phyloP scores from a whole-genome alignment of 1,140 invertebrate species.

The Chironomus tepperi region DNA sequence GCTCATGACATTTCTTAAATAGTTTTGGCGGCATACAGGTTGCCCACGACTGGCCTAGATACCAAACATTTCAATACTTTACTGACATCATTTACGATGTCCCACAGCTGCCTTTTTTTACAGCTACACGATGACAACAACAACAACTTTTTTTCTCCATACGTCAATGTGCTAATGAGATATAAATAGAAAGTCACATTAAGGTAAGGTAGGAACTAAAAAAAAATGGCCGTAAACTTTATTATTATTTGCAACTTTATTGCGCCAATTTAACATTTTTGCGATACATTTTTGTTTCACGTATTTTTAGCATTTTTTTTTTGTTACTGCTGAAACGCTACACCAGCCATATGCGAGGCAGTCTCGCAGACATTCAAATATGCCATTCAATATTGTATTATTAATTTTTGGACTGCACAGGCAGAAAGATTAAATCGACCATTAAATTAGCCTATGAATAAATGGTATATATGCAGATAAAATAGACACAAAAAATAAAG shows the following conservation, averaged over 20 bases:
- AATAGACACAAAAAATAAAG: background rate
- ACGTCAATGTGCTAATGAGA: background rate
- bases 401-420: background rate
- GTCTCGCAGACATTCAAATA: background rate
- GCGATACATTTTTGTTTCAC: background rate
- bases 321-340: background rate
- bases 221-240: background rate
- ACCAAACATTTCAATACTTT: too few species aligned
- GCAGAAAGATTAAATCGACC: conserved; percentile 12
- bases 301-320: background rate
- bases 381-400: background rate
- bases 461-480: background rate
- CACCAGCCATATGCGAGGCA: background rate
- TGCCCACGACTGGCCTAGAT: too few species aligned
- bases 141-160: too few species aligned
- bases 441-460: conserved; percentile 5
- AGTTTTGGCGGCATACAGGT: too few species aligned
- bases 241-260: conserved; percentile 15
- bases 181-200: conserved; percentile 9
- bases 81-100: too few species aligned
- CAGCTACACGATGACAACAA: too few species aligned
- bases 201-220: background rate
- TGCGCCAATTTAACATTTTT: background rate
- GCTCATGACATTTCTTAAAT: too few species aligned
- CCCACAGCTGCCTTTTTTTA: too few species aligned